Evolutionary conservation across 2,797 vertebrate genomes (phyloP), one percentile per base, ranked within the genome.

Genomic region (Dipus sagitta): DNA sequence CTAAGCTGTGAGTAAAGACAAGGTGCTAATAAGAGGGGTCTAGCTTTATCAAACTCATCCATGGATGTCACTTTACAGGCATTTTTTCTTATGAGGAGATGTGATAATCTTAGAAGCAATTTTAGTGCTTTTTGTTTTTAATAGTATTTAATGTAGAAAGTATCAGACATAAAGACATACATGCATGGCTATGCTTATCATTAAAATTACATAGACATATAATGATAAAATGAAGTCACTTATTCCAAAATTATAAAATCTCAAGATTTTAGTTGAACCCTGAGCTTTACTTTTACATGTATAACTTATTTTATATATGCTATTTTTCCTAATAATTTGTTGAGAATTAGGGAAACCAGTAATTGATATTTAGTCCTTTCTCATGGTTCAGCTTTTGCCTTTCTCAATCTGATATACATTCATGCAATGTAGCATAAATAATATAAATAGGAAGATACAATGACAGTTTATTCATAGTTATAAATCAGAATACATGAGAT

Each of bases 401-500:
- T 91, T 95, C 23, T 89, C 20, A 81, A n/a, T 52, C 11, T 64
- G 28, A 62, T 80, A 38, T 38, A 14, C 32, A 34, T 86, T 71
- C 26, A 64, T 64, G 17, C 65, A 87, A 28, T 77, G 77, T 6
- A 79, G 6, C 75, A 21, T 4, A 93, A 75, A 58, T 68, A 93
- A 94, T 54, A 81, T 42, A 72, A 14, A 28, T 2, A 60, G 64
- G 11, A 30, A 6, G 1, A 13, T 68, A 30, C 23, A 79, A 24
- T 60, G 54, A 71, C 3, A 42, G 58, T 11, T 80, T 10, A 30
- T 0, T 85, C 32, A 90, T 52, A 88, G 65, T 58, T 76, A 67
- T n/a, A 26, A 93, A 54, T 34, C 58, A 67, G 85, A 88, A 93
- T 83, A 75, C 30, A 94, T 68, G 11, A 47, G 77, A 80, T 9